These are phyloP conservation scores for Pampus argenteus DNA, from an alignment of 2,797 vertebrate species.

Conservation along the genomic window DNA sequence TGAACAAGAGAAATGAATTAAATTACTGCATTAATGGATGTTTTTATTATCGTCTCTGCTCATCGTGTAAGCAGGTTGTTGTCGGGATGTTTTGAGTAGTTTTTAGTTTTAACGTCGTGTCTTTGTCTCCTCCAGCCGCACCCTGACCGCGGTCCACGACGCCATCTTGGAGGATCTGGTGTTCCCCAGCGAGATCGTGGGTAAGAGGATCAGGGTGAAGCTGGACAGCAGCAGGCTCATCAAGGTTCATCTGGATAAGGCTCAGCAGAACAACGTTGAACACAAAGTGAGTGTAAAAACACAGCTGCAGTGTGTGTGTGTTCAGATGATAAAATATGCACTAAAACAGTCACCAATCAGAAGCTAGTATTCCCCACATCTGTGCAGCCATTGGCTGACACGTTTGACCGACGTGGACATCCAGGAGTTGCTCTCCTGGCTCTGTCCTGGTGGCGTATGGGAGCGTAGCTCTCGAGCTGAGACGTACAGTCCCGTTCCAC, in stretches of 20 bases:
- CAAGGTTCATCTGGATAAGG: conserved; percentile 98
- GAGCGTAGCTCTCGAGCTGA: conserved; percentile 84
- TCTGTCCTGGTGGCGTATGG: conserved; percentile 89
- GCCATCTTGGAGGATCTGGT: conserved; percentile 98
- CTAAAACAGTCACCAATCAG: neutral
- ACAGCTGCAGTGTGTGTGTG: neutral
- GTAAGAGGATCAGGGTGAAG: conserved; percentile 96
- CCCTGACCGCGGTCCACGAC: conserved; percentile 94
- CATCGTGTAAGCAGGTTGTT: too few species aligned
- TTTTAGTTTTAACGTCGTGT: neutral
- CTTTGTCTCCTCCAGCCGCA: conserved; percentile 85
- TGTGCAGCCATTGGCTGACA: neutral
- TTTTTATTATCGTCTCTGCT: too few species aligned
- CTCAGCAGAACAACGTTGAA: conserved; percentile 99
- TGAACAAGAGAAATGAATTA: neutral
- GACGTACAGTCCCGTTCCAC: conserved; percentile 83
- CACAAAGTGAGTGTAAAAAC: conserved; percentile 89
- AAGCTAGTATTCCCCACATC: neutral
- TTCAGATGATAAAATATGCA: too few species aligned
- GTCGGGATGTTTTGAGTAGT: too few species aligned
- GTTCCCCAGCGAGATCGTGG: conserved; percentile 98
- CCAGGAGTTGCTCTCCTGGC: conserved; percentile 88
- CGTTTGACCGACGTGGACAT: conserved; percentile 79
- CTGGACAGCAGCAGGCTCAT: conserved; percentile 97
- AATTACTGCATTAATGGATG: too few species aligned